Base-by-base conservation (phyloP, 2,113 vertebrate genomes). In the Psittacus erithacus region DNA sequence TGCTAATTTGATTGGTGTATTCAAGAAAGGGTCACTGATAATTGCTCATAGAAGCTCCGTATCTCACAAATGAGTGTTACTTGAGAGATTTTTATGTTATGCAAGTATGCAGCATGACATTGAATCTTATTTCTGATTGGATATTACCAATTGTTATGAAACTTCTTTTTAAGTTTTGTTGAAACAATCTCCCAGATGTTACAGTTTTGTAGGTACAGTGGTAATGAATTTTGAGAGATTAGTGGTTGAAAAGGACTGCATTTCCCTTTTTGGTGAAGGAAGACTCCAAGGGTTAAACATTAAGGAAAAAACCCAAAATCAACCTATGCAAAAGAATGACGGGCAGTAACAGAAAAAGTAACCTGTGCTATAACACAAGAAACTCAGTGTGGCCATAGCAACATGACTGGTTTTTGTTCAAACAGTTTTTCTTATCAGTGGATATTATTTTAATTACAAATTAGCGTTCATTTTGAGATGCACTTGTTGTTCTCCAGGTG, bases 181-280 rank as follows among this genome's bases (percentile, higher is more conserved):
- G 13, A 85, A 88, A 89, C 63, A 55, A 41, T 89, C 6, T 95
- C 68, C 23, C 33, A 69, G 68, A 86, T 17, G 13, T 59, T 86
- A 63, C 2, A 2, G 15, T 65, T 92, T 94, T 79, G 29, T 55
- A 78, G n/a, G n/a, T 50, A 53, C 9, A 65, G 8, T 59, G 52
- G 39, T 78, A 96, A 95, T 33, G 39, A 93, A 95, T 90, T 95
- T 75, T 92, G 68, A 94, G 50, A 89, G 65, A 75, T 85, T 29
- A 76, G 27, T 89, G 49, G 35, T 69, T 35, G 33, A 17, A 80
- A 85, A 92, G 52, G 38, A 52, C 29, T 77, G 13, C 15, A 63
- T 94, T 78, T 91, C 35, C 17, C 27, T 87, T 86, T 90, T 38
- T 29, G 28, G 69, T 82, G n/a, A 82, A 71, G 31, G 31, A 20